Evolutionary conservation across 2,888 invertebrate genomes (phyloP).

Genomic region (Drosophila vallismaia): DNA sequence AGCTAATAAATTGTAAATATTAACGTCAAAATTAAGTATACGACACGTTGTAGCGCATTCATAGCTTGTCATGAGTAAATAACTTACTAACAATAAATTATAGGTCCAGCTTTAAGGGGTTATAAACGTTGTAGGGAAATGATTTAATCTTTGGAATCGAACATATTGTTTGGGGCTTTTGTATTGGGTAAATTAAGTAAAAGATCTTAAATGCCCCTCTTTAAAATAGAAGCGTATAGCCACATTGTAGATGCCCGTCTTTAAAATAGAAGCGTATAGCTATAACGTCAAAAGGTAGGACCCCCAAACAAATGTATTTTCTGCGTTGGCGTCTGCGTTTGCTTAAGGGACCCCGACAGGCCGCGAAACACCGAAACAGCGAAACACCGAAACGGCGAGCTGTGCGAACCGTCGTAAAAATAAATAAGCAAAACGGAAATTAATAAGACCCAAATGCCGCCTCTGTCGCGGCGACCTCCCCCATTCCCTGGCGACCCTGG

Average conservation of each 20-base stretch:
- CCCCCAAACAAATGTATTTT: constrained; percentile 23
- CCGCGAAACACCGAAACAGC: constrained; percentile 29
- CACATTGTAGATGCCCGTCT: constrained; percentile 4
- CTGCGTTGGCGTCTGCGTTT: constrained; percentile 35
- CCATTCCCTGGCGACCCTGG: constrained; percentile 17
- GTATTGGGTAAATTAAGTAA: too few species aligned
- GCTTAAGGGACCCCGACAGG: constrained; percentile 27
- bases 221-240: constrained; percentile 12
- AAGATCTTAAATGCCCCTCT: not conserved
- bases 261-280: constrained; percentile 12
- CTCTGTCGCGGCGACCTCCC: constrained; percentile 26
- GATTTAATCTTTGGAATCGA: too few species aligned
- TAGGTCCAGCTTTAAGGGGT: not conserved
- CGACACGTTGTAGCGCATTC: not conserved
- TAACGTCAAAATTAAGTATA: constrained; percentile 3
- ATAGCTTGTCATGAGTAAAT: not conserved
- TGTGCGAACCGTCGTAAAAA: constrained; percentile 53
- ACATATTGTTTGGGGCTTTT: too few species aligned
- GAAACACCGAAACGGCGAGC: constrained; percentile 8
- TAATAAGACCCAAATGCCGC: constrained; percentile 54
- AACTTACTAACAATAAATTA: not conserved
- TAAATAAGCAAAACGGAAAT: constrained; percentile 67
- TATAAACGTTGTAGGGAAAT: not conserved
- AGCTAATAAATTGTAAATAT: not conserved
- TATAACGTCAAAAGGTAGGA: constrained; percentile 9